phyloP scores from a whole-genome alignment of 2,888 invertebrate genomes.

The Cataglyphis livida region DNA sequence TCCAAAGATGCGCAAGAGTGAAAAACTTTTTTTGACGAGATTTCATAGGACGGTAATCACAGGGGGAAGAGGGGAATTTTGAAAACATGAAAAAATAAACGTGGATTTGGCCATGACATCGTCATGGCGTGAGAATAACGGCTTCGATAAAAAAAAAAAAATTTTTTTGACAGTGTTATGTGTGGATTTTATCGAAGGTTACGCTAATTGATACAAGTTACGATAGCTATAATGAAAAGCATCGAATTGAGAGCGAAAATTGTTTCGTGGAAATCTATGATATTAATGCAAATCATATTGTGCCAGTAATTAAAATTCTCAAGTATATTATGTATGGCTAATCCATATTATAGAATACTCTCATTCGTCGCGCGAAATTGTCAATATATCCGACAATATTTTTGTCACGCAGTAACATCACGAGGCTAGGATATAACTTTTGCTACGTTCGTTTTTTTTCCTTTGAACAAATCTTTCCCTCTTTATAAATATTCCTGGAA shows the following conservation, averaged over 20 bases:
- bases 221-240: background rate
- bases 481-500: background rate
- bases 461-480: background rate
- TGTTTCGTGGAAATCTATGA: background rate
- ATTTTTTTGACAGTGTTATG: background rate
- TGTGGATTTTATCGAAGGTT: background rate
- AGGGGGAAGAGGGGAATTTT: background rate
- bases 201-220: slow-evolving; percentile 9
- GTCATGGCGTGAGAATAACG: background rate
- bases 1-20: background rate
- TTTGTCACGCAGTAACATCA: background rate
- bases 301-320: background rate
- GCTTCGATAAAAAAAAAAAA: background rate
- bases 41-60: background rate
- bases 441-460: background rate
- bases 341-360: background rate
- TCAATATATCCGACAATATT: background rate
- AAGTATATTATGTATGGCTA: background rate
- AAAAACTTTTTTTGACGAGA: background rate
- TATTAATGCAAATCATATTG: background rate
- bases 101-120: slow-evolving; percentile 9
- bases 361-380: background rate
- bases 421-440: background rate
- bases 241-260: background rate
- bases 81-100: background rate